Evolutionary conservation across 2,113 vertebrate genomes (phyloP).

Genomic region (Zapornia atra): DNA sequence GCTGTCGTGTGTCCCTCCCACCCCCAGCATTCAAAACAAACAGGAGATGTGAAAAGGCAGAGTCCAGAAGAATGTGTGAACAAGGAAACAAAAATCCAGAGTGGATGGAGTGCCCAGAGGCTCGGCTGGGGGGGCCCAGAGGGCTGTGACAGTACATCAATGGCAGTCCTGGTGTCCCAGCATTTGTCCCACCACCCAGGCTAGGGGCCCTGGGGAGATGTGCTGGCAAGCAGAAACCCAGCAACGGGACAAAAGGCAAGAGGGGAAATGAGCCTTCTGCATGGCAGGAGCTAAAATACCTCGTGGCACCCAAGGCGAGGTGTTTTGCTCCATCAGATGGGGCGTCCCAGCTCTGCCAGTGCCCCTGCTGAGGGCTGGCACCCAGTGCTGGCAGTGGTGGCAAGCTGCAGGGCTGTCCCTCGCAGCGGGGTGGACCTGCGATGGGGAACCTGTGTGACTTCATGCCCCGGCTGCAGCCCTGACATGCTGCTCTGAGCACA

Average conservation of each 20-base stretch:
- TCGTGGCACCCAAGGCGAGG: neutral
- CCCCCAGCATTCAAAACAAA: neutral
- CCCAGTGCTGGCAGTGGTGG: accelerated
- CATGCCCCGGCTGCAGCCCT: accelerated
- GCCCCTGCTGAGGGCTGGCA: accelerated
- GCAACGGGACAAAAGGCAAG: neutral
- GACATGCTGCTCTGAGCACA: neutral
- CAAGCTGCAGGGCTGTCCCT: accelerated
- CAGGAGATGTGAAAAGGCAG: neutral
- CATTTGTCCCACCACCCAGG: neutral
- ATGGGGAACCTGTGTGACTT: accelerated
- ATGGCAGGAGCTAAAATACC: neutral
- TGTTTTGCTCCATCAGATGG: neutral
- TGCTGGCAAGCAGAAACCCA: accelerated
- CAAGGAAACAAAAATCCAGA: neutral
- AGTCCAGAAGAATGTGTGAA: neutral
- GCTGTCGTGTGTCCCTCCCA: accelerated
- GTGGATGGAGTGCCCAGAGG: neutral
- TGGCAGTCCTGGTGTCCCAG: accelerated
- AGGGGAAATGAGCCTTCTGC: accelerated
- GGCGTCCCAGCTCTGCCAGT: neutral
- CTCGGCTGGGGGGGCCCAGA: accelerated
- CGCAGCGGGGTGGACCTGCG: neutral
- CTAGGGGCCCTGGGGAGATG: neutral
- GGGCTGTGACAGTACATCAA: neutral